These are phyloP conservation scores for Spheniscus humboldti DNA, from an alignment of 2,797 vertebrate genomes.

Conservation along the genomic window DNA sequence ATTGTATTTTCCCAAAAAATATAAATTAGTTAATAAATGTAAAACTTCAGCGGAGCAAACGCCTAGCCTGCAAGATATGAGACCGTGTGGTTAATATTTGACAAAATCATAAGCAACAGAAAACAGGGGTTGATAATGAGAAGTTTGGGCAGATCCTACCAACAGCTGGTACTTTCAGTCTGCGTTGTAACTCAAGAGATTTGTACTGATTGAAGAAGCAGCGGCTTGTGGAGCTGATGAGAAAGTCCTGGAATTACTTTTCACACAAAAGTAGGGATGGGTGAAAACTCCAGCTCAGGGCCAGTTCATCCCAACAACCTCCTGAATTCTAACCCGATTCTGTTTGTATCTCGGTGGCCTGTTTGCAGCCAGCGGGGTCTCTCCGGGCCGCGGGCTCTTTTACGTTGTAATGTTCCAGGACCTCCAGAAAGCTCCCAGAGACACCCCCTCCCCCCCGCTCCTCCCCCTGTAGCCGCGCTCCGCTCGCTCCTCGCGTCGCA, in stretches of 20 bases:
- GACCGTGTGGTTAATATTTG: not conserved
- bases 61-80: not conserved
- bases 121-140: not conserved
- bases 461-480: accelerated
- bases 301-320: not conserved
- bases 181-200: not conserved
- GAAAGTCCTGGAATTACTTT: not conserved
- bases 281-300: not conserved
- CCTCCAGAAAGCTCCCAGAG: accelerated
- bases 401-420: accelerated
- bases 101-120: not conserved
- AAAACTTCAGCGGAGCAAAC: not conserved
- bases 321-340: not conserved
- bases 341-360: not conserved
- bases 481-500: too few relatives aligned
- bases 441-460: not conserved
- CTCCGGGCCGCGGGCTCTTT: not conserved
- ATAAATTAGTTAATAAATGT: not conserved
- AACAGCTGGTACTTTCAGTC: not conserved
- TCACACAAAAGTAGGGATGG: not conserved
- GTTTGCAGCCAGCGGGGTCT: not conserved
- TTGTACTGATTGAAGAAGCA: not conserved
- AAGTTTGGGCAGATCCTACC: not conserved
- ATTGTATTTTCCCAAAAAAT: not conserved
- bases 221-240: not conserved